Evolutionary conservation across 2,113 vertebrate genomes (phyloP), one percentile per base, ranked within the genome.

Genomic region (Uria aalge): DNA sequence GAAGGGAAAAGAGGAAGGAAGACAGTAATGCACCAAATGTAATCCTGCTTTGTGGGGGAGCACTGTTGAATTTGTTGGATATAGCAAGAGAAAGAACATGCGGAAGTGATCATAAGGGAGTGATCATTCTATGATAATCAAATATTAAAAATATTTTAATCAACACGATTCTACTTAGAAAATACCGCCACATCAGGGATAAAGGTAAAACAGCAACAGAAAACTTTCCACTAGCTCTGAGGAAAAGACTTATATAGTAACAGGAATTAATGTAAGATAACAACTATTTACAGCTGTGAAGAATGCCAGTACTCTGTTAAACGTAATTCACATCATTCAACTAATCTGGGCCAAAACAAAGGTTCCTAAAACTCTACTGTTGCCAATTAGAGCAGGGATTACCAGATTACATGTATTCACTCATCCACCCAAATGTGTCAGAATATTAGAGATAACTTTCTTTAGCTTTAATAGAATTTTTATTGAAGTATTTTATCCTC

Each of bases 391-490:
- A 85, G 36, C 50, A 91, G 36, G 27, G 66, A 30, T 85, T 90
- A 34, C 38, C 73, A 76, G 66, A 90, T 90, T 84, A 90, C 4
- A 60, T 48, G 21, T 71, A 91, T 90, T 92, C 73, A 77, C 18
- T 69, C 50, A 84, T 76, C 22, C 63, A 96, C 29, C 32, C 53
- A 81, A 85, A 73, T 78, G 34, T 83, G 40, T 91, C 83, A 96
- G 55, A 96, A 91, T 71, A 73, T 77, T 30, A 62, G 27, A 87
- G 38, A 79, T n/a, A 91, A 90, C 71, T 93, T 96, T 96, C 69
- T 83, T 83, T 80, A 93, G 40, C 50, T 91, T 77, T 92, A 96
- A 88, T 12, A 95, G 50, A 94, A 88, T 88, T 93, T 96, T 95
- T 91, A 96, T 32, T 92, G 75, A 92, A 80, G 59, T 34, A 88